A percentile compares a stretch with the other conserved stretches of the same genome.
Evolutionary conservation across 2,113 vertebrate species (phyloP).

Genomic region (Pachypanchax playfairii): DNA sequence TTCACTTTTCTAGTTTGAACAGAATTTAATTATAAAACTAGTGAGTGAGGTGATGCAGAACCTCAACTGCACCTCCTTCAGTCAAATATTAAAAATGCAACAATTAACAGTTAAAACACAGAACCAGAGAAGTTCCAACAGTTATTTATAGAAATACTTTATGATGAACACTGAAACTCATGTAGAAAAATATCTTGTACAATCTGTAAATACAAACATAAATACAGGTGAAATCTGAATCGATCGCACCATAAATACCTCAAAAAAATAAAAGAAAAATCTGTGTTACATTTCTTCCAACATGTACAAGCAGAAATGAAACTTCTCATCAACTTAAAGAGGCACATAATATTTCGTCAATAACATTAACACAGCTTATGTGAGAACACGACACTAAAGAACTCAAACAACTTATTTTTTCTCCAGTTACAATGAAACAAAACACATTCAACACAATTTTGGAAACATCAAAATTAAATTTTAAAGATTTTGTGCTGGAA

Average conservation of each 20-base stretch:
- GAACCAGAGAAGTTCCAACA: conserved; percentile 5
- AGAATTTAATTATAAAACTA: no score
- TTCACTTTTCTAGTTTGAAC: no score
- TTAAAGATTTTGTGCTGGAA: neutral
- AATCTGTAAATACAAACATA: conserved; percentile 45
- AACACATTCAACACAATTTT: neutral
- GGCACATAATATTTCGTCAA: conserved; percentile 12
- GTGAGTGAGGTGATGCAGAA: no score
- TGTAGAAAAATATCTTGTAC: conserved; percentile 21
- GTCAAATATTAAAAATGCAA: no score
- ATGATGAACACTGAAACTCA: conserved; percentile 38
- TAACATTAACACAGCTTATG: conserved; percentile 12
- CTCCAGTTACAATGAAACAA: neutral
- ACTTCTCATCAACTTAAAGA: conserved; percentile 23
- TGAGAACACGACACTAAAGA: neutral
- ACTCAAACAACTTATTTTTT: conserved; percentile 1
- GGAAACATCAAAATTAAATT: neutral
- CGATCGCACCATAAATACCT: conserved; percentile 48
- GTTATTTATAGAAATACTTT: conserved; percentile 41
- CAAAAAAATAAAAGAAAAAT: neutral
- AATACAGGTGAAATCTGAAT: conserved; percentile 35
- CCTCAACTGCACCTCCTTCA: no score
- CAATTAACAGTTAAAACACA: neutral
- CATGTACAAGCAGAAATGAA: conserved; percentile 12
- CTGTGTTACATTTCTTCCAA: neutral